Evolutionary conservation across 2,797 vertebrate species (phyloP).

Genomic region (Perdix hodgsoniae): DNA sequence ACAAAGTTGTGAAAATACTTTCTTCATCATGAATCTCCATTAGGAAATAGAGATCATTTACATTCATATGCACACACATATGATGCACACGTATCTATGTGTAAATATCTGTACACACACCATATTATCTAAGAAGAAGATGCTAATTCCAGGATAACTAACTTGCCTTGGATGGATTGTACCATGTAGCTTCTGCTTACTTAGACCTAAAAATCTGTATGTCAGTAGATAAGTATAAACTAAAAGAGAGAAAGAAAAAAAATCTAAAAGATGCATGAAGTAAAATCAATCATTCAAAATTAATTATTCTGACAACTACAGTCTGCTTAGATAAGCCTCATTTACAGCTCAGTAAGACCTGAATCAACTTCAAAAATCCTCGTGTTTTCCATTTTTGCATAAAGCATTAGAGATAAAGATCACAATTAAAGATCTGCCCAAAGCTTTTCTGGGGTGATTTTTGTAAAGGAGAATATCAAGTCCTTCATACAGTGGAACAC

Average conservation of each 20-base stretch:
- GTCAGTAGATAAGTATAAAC: neutral
- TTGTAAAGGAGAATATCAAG: neutral
- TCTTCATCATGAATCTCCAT: neutral
- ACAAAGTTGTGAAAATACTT: neutral
- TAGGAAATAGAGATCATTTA: neutral
- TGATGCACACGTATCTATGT: no score
- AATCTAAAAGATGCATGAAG: neutral
- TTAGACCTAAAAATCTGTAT: neutral
- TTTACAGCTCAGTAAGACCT: conserved; percentile 8
- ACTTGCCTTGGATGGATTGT: neutral
- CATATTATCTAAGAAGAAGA: neutral
- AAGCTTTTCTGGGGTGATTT: neutral
- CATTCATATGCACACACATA: neutral
- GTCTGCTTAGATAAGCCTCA: neutral
- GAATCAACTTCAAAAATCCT: neutral
- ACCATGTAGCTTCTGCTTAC: neutral
- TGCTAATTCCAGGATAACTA: neutral
- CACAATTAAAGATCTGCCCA: neutral
- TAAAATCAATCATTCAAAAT: neutral
- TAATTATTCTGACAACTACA: neutral
- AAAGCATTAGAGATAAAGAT: neutral
- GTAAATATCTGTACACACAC: neutral
- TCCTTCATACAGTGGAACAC: neutral
- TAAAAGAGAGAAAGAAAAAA: neutral
- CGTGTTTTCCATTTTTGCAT: neutral